Evolutionary conservation across 1,140 invertebrate genomes (phyloP).

Genomic region (Zaprionus capensis): DNA sequence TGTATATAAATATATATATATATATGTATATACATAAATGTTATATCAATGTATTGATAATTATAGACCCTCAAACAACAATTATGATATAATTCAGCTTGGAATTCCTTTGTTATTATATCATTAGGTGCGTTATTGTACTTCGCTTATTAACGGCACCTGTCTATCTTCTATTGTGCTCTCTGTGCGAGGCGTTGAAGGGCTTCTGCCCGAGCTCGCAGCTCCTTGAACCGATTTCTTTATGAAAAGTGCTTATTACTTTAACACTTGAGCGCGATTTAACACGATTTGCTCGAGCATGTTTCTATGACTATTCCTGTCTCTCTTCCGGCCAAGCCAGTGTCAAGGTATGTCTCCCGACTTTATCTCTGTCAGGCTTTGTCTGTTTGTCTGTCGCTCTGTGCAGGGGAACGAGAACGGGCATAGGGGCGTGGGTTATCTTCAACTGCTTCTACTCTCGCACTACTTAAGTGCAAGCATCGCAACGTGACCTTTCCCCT

Average conservation of each 20-base stretch:
- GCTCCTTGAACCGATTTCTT: conserved; percentile 67
- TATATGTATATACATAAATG: no score
- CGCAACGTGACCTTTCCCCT: conserved; percentile 39
- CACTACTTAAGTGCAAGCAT: conserved; percentile 45
- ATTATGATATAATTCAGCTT: not conserved
- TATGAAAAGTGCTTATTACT: conserved; percentile 83
- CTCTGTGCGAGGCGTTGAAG: not conserved
- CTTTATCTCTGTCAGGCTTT: conserved; percentile 23
- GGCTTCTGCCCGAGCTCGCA: not conserved
- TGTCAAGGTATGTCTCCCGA: conserved; percentile 59
- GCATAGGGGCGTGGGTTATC: conserved; percentile 2
- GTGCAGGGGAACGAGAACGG: conserved; percentile 6
- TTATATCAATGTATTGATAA: not conserved
- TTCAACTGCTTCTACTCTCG: conserved; percentile 37
- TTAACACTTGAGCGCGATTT: conserved; percentile 82
- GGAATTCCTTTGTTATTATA: not conserved
- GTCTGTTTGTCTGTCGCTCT: conserved; percentile 34
- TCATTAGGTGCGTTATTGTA: not conserved
- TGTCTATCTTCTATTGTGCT: not conserved
- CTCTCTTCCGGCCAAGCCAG: conserved; percentile 33
- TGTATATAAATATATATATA: no score
- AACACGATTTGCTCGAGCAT: conserved; percentile 81
- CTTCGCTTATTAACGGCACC: not conserved
- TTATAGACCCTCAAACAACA: not conserved
- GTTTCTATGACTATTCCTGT: conserved; percentile 65